These are phyloP conservation scores for Oreochromis spilurus DNA, from an alignment of 2,113 vertebrate genomes.

Conservation along the genomic window DNA sequence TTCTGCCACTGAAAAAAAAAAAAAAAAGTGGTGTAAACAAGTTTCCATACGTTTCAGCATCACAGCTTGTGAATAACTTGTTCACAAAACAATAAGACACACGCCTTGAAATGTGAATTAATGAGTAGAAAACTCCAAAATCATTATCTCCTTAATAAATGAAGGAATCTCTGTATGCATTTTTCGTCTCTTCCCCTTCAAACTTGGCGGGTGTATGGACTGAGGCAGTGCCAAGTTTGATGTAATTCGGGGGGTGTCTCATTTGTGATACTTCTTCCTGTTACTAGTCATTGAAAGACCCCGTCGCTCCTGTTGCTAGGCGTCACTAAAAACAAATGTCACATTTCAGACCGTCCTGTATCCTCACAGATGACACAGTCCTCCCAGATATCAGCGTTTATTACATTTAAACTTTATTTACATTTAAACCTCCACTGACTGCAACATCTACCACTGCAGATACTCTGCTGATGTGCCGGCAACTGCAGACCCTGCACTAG, in stretches of 20 bases:
- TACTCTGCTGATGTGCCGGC: neutral
- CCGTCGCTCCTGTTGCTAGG: neutral
- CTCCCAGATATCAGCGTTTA: neutral
- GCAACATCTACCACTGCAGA: neutral
- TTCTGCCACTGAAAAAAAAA: neutral
- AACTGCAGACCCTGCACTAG: neutral
- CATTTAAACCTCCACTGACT: neutral
- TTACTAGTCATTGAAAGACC: neutral
- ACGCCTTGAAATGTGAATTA: neutral
- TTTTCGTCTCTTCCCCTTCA: accelerated
- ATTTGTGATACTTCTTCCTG: neutral
- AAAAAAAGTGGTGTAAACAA: neutral
- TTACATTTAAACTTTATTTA: neutral
- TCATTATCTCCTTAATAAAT: neutral
- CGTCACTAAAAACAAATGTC: neutral
- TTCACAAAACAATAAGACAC: neutral
- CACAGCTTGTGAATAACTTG: neutral
- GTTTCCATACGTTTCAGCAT: neutral
- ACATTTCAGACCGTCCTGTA: neutral
- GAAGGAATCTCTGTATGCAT: neutral
- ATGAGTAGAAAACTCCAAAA: neutral
- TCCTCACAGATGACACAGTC: neutral
- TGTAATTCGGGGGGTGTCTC: neutral
- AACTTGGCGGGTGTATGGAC: neutral
- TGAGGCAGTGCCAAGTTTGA: neutral